Percentiles rank a stretch among this genome's conserved stretches.
phyloP scores from a whole-genome alignment of 1,140 invertebrate genomes.

The Proctacanthus coquilletti region DNA sequence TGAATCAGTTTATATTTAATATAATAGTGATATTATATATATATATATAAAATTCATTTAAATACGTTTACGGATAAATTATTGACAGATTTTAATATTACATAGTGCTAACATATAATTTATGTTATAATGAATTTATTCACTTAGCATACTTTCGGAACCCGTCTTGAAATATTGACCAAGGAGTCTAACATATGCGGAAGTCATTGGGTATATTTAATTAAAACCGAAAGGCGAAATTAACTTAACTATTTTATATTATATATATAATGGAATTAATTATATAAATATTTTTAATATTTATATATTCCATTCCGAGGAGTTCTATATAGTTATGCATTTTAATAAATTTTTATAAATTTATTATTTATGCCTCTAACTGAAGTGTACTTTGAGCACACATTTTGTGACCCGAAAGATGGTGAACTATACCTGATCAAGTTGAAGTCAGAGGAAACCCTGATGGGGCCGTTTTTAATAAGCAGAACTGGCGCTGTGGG shows the following conservation, averaged over 20 bases:
- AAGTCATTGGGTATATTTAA: slow-evolving; percentile 28
- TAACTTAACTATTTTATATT: too few species aligned
- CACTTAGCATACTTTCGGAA: slow-evolving; percentile 45
- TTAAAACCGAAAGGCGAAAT: too few species aligned
- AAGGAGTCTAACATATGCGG: slow-evolving; percentile 74
- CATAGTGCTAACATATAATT: too few species aligned
- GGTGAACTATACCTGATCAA: slow-evolving; percentile 79
- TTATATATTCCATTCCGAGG: slow-evolving; percentile 15
- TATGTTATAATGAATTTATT: not conserved
- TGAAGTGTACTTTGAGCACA: slow-evolving; percentile 50
- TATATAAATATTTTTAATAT: not conserved
- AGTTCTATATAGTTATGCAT: slow-evolving; percentile 22
- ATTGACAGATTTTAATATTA: too few species aligned
- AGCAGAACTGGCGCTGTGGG: slow-evolving; percentile 83
- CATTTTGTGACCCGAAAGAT: slow-evolving; percentile 74
- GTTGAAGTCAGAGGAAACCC: slow-evolving; percentile 74
- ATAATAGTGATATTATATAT: too few species aligned
- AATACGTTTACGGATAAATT: too few species aligned
- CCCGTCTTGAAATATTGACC: slow-evolving; percentile 90
- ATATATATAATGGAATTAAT: slow-evolving; percentile 1
- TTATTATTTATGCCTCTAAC: slow-evolving; percentile 1
- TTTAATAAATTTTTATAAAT: not conserved
- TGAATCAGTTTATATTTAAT: not conserved
- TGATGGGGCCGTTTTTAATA: slow-evolving; percentile 83
- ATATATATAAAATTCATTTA: too few species aligned